Evolutionary conservation across 2,113 vertebrate species (phyloP), one percentile per base, ranked within the genome.

Genomic region (Prinia subflava): DNA sequence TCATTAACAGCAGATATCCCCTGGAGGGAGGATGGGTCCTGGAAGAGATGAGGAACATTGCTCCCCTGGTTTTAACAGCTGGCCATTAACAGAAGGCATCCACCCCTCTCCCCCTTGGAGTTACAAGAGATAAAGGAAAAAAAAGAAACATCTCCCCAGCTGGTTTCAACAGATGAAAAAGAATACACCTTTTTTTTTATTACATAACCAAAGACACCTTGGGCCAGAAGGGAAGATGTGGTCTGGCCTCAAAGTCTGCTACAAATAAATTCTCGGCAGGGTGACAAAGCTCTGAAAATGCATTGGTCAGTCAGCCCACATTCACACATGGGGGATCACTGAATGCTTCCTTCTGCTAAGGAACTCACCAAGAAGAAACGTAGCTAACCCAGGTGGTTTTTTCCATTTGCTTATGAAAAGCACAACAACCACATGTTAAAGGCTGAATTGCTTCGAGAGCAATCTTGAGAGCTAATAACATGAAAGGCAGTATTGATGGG

Each of bases 341-440:
- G 84, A 87, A 62, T 47, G 67, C 33, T 92, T 91, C 95, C 94
- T 91, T 62, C 81, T 94, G 92, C 77, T 57, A 8, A 89, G 87
- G 78, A 95, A 60, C 41, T 76, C 65, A 46, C 81, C 42, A 37
- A 17, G 49, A 71, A 78, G 82, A 83, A 85, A 83, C 80, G 63
- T 0, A 80, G 55, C 79, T 59, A 81, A 91, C 41, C 70, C 64
- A 46, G 60, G 55, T 60, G 60, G 1, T 9, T 81, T 81, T 81
- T 78, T 13, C 69, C 35, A 53, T 73, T 62, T 24, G 23, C 62
- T 89, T 79, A 49, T 24, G 65, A 53, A 91, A 92, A 82, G 62
- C 69, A 49, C 77, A 69, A 76, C 53, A 94, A 82, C 87, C 81
- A 85, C 84, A 94, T 83, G 84, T 83, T 89, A 91, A 79, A 76